Evolutionary conservation across 2,888 invertebrate species (phyloP).

Genomic region (Minunthozetes semirufus): DNA sequence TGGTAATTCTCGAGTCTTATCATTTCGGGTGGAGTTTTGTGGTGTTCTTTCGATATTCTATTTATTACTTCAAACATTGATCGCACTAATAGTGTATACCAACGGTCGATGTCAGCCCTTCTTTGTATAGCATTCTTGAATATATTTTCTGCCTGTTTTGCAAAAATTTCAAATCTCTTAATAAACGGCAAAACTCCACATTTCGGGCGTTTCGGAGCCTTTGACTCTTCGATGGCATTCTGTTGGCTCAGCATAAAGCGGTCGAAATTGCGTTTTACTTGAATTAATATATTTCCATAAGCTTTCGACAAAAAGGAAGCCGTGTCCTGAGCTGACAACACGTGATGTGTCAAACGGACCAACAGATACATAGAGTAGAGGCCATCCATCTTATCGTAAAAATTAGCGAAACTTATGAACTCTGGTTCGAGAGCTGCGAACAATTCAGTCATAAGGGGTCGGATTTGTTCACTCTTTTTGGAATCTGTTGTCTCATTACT

Average conservation of each 20-base stretch:
- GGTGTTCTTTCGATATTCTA: conserved; percentile 69
- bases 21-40: conserved; percentile 85
- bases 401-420: conserved; percentile 72
- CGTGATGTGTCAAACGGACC: conserved; percentile 84
- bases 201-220: conserved; percentile 65
- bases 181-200: conserved; percentile 85
- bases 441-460: conserved; percentile 71
- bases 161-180: conserved; percentile 81
- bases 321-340: conserved; percentile 77
- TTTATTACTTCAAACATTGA: conserved; percentile 76
- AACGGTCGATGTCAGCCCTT: conserved; percentile 82
- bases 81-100: conserved; percentile 72
- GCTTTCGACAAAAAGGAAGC: conserved; percentile 80
- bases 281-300: conserved; percentile 74
- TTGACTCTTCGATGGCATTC: conserved; percentile 63
- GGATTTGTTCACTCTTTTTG: conserved; percentile 49
- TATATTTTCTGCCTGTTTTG: conserved; percentile 74
- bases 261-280: conserved; percentile 84
- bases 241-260: conserved; percentile 61
- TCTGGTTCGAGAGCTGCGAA: conserved; percentile 82
- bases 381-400: conserved; percentile 78
- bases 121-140: conserved; percentile 72
- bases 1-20: conserved; percentile 95
- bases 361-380: conserved; percentile 93
- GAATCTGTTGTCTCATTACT: conserved; percentile 31